Conservation (phyloP, 2,888 invertebrate species). For the Quadroppia sp. region DNA sequence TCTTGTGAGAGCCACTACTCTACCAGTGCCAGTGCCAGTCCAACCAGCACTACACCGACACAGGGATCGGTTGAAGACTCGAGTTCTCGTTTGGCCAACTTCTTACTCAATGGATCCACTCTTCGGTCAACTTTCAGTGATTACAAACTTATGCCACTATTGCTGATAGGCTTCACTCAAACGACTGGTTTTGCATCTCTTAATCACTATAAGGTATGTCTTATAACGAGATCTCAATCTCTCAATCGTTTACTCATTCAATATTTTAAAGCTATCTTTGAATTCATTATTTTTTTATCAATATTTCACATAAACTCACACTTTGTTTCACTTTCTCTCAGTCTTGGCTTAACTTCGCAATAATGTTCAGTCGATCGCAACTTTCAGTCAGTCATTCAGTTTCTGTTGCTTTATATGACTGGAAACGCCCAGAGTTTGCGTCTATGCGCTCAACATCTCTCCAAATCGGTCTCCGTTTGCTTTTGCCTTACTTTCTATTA, state of each 20-base stretch:
- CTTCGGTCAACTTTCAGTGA: not conserved
- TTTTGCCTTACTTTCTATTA: constrained; percentile 6
- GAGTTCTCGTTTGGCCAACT: not conserved
- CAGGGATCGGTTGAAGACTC: not conserved
- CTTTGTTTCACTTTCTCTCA: constrained; percentile 5
- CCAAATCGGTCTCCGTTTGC: not conserved
- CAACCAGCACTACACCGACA: not conserved
- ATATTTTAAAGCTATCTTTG: not conserved
- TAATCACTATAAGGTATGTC: constrained; percentile 6
- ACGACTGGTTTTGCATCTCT: not conserved
- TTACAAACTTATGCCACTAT: not conserved
- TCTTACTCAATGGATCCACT: constrained; percentile 11
- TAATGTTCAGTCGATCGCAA: constrained; percentile 22
- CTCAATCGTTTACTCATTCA: not conserved
- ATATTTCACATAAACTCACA: not conserved
- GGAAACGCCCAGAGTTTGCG: constrained; percentile 23
- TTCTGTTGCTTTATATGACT: constrained; percentile 25
- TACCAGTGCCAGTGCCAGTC: no score
- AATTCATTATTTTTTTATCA: not conserved
- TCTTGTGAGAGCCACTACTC: not conserved
- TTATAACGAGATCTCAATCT: not conserved
- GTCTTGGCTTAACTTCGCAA: constrained; percentile 10
- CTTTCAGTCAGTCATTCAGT: not conserved
- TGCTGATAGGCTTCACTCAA: not conserved
- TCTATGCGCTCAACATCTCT: constrained; percentile 8